Percentiles rank a stretch among this genome's conserved stretches.
phyloP scores from a whole-genome alignment of 2,888 invertebrate species.

The Perizoma flavofasciatum region DNA sequence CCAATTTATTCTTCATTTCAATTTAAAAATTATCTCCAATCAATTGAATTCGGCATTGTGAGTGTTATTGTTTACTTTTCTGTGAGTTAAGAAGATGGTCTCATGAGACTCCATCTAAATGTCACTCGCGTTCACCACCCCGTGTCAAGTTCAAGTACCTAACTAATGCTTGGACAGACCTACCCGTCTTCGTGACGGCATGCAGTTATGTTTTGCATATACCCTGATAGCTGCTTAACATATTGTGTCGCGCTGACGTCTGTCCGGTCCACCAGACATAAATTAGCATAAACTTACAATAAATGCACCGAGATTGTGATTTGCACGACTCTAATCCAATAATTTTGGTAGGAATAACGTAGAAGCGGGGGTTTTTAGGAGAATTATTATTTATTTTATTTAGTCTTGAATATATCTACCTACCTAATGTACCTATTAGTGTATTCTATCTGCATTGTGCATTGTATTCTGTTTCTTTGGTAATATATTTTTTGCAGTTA shows the following conservation, averaged over 20 bases:
- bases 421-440: no score
- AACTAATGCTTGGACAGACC: slow-evolving; percentile 40
- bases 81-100: slow-evolving; percentile 3
- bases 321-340: slow-evolving; percentile 38
- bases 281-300: slow-evolving; percentile 63
- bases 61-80: slow-evolving; percentile 10
- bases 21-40: no score
- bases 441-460: no score
- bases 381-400: slow-evolving; percentile 1
- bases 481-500: no score
- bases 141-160: slow-evolving; percentile 77
- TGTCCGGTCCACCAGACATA: slow-evolving; percentile 53
- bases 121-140: slow-evolving; percentile 52
- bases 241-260: slow-evolving; percentile 59
- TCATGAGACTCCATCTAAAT: slow-evolving; percentile 35
- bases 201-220: slow-evolving; percentile 60
- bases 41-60: no score
- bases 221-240: slow-evolving; percentile 51
- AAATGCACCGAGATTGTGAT: slow-evolving; percentile 50
- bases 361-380: slow-evolving; percentile 8
- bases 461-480: no score
- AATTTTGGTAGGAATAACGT: slow-evolving; percentile 24
- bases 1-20: no score
- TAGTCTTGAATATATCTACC: no score
- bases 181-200: slow-evolving; percentile 57